Conservation (phyloP, 2,888 invertebrate genomes). For the Nezara viridula region DNA sequence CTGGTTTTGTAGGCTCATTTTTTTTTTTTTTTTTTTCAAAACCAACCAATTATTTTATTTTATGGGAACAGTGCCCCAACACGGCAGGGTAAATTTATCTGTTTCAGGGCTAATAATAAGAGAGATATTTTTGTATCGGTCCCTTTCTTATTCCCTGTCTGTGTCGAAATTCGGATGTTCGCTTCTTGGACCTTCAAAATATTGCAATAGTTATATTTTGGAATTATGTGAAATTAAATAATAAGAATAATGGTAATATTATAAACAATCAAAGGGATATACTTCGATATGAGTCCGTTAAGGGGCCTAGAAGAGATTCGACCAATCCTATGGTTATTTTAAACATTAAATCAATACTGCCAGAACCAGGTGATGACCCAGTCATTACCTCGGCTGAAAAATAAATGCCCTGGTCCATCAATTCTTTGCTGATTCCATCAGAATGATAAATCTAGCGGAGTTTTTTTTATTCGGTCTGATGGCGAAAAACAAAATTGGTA, state of each 20-base stretch:
- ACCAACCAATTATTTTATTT: neutral
- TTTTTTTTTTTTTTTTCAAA: neutral
- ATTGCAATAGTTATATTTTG: too few relatives aligned
- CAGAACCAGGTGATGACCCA: conserved; percentile 33
- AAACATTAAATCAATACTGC: conserved; percentile 34
- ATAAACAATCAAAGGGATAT: neutral
- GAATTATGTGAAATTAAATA: neutral
- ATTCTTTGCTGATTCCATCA: conserved; percentile 3
- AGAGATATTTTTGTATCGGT: conserved; percentile 1
- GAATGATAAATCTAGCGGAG: neutral
- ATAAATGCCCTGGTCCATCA: conserved; percentile 25
- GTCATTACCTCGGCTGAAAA: conserved; percentile 40
- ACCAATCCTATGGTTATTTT: conserved; percentile 11
- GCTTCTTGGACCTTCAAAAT: neutral
- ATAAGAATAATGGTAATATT: neutral
- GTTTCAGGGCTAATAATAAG: neutral
- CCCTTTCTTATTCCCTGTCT: neutral
- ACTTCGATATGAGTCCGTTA: neutral
- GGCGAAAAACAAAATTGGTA: neutral
- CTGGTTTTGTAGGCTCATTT: neutral
- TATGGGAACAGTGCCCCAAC: conserved; percentile 5
- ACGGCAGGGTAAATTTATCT: neutral
- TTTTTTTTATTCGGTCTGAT: neutral
- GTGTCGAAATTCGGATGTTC: neutral
- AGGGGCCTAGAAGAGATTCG: neutral